These are phyloP conservation scores for Sapajus apella DNA, from an alignment of 2,113 vertebrate genomes.

Conservation along the genomic window DNA sequence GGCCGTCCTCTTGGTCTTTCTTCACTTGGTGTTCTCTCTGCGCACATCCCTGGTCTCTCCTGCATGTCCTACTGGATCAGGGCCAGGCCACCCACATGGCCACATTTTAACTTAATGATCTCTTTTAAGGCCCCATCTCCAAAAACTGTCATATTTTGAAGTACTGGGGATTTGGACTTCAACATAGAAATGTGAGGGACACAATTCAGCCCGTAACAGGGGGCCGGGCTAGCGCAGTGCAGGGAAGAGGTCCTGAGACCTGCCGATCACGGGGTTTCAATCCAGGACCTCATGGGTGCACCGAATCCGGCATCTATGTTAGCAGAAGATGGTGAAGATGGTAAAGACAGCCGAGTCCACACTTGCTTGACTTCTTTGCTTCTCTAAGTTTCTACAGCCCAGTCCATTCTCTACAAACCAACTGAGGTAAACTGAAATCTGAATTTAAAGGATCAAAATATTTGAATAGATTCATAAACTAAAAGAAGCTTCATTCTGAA, in stretches of 20 bases:
- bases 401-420: not conserved
- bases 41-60: no score
- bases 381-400: not conserved
- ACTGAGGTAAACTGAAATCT: not conserved
- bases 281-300: not conserved
- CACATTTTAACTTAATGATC: not conserved
- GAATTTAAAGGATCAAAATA: not conserved
- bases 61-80: fast-evolving
- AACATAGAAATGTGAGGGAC: not conserved
- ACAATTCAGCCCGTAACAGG: not conserved
- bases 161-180: not conserved
- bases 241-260: not conserved
- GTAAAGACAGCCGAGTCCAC: fast-evolving
- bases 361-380: no score
- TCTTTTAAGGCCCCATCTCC: not conserved
- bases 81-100: not conserved
- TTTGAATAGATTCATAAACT: not conserved
- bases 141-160: not conserved
- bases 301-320: fast-evolving
- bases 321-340: fast-evolving
- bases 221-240: fast-evolving
- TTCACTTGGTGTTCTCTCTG: fast-evolving
- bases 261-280: not conserved
- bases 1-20: not conserved
- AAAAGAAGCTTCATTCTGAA: not conserved